Evolutionary conservation across 2,113 vertebrate genomes (phyloP).

Genomic region (Sarotherodon lohbergeri): DNA sequence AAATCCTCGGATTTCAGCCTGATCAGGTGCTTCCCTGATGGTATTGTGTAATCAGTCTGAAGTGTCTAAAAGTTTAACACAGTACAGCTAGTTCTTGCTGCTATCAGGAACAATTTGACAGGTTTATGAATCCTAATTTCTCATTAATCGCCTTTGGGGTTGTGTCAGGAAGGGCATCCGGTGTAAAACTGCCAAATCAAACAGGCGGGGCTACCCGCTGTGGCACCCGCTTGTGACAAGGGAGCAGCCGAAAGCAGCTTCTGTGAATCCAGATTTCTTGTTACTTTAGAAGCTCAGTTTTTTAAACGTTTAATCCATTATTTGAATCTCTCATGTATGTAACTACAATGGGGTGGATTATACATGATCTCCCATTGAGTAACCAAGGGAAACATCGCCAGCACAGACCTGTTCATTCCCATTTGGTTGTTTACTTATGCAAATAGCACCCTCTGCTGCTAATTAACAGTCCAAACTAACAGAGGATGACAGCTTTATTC

Average conservation of each 20-base stretch:
- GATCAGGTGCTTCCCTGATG: neutral
- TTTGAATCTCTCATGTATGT: neutral
- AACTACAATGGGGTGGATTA: neutral
- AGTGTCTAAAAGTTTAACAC: neutral
- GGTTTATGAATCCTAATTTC: neutral
- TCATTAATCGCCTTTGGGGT: too few relatives aligned
- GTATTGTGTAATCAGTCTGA: neutral
- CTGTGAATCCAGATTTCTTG: neutral
- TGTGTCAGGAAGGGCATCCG: rapidly evolving
- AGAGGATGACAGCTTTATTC: neutral
- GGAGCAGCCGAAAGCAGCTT: neutral
- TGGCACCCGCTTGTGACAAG: neutral
- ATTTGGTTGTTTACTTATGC: neutral
- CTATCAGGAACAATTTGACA: neutral
- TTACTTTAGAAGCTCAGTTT: neutral
- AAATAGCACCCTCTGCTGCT: neutral
- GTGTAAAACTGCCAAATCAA: neutral
- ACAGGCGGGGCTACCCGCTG: neutral
- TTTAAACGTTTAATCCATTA: neutral
- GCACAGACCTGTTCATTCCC: neutral
- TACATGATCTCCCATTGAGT: neutral
- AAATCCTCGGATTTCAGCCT: neutral
- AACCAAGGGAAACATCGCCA: neutral
- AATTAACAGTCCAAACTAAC: neutral
- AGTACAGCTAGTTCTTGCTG: neutral